phyloP scores from a whole-genome alignment of 2,797 vertebrate species.

The Rhabdomys pumilio region DNA sequence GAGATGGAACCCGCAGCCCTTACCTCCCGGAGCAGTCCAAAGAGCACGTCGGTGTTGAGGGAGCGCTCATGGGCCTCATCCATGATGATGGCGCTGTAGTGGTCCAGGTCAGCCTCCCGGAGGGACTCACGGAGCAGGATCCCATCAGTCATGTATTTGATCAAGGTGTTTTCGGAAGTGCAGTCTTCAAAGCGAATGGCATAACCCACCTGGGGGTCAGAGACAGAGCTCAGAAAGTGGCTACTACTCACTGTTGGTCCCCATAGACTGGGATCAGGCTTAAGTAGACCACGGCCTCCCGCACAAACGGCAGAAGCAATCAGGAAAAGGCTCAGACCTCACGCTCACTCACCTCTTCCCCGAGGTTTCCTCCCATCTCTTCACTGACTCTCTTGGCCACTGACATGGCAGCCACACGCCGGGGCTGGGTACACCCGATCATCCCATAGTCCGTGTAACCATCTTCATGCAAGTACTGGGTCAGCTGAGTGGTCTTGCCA shows the following conservation, averaged over 20 bases:
- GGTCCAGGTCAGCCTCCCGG: constrained; percentile 97
- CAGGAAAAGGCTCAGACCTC: neutral
- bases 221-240: neutral
- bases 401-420: constrained; percentile 98
- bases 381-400: constrained; percentile 99
- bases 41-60: constrained; percentile 98
- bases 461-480: constrained; percentile 99
- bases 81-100: constrained; percentile 99
- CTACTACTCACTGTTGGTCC: accelerated
- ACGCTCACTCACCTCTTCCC: constrained; percentile 94
- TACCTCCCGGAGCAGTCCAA: constrained; percentile 97
- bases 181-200: constrained; percentile 99
- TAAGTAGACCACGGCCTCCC: neutral
- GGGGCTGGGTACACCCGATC: constrained; percentile 98
- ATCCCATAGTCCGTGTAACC: constrained; percentile 98
- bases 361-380: constrained; percentile 96
- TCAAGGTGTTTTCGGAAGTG: constrained; percentile 97
- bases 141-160: constrained; percentile 99
- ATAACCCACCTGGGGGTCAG: constrained; percentile 94
- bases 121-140: constrained; percentile 98
- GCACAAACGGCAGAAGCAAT: neutral
- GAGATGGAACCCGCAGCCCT: neutral
- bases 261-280: neutral
- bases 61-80: constrained; percentile 99
- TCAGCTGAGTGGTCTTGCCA: constrained; percentile 99